Evolutionary conservation across 1,140 invertebrate genomes (phyloP).

Genomic region (Rhagoletis zephyria): DNA sequence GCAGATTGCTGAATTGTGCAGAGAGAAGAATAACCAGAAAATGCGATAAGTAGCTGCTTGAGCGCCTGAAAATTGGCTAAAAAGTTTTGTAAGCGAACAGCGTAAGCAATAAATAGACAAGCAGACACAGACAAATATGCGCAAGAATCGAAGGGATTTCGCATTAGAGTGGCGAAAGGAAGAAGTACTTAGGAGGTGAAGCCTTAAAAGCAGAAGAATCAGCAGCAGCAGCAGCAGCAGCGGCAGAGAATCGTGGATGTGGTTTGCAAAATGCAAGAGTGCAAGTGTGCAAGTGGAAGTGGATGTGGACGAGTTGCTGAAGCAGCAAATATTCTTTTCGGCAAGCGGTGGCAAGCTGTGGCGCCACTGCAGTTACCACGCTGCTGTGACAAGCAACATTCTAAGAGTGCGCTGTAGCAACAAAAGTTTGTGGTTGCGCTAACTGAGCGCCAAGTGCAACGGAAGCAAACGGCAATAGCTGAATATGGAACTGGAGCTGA

Average conservation of each 20-base stretch:
- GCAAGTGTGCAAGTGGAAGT: neutral
- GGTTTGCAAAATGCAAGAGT: too few relatives aligned
- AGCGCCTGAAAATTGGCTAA: constrained; percentile 52
- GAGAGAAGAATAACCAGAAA: constrained; percentile 15
- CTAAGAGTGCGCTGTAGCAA: neutral
- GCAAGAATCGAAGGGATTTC: neutral
- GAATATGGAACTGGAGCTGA: neutral
- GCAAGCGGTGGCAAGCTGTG: constrained; percentile 17
- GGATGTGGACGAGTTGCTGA: neutral
- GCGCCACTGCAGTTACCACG: neutral
- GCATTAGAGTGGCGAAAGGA: neutral
- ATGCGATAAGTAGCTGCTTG: constrained; percentile 52
- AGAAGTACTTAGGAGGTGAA: neutral
- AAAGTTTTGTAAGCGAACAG: constrained; percentile 38
- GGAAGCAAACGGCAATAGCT: neutral
- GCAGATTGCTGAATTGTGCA: neutral
- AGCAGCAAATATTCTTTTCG: constrained; percentile 47
- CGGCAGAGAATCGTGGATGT: neutral
- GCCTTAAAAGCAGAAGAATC: neutral
- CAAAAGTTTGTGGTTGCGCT: constrained; percentile 25
- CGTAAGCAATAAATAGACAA: constrained; percentile 39
- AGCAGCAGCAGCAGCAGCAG: neutral
- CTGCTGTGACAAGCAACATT: constrained; percentile 12
- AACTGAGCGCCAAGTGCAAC: constrained; percentile 30
- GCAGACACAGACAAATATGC: constrained; percentile 36